phyloP scores from a whole-genome alignment of 2,113 vertebrate genomes.

The Pica pica region DNA sequence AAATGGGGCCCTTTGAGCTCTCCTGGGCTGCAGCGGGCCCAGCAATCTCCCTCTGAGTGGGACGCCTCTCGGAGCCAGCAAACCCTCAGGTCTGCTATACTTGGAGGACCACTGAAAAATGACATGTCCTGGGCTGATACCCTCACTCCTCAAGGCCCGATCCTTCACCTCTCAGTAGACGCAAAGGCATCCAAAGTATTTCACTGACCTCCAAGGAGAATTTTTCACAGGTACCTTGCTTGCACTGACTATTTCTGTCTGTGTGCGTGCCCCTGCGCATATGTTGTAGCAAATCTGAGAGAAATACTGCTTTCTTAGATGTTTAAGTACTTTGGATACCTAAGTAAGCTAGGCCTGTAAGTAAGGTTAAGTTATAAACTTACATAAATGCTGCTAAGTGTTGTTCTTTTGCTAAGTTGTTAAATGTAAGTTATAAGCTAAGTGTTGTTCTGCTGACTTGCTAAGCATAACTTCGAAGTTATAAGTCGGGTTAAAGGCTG shows the following conservation, averaged over 20 bases:
- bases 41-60: not conserved
- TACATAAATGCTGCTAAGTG: not conserved
- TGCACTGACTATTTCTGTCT: not conserved
- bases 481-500: not conserved
- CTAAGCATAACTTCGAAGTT: not conserved
- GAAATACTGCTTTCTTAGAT: not conserved
- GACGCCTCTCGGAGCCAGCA: not conserved
- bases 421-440: not conserved
- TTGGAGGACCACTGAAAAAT: not conserved
- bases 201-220: not conserved
- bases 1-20: not conserved
- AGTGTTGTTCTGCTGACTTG: not conserved
- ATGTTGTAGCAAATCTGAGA: not conserved
- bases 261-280: not conserved
- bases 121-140: fast-evolving
- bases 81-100: not conserved
- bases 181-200: not conserved
- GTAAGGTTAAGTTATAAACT: not conserved
- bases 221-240: not conserved
- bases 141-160: not conserved
- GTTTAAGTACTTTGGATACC: not conserved
- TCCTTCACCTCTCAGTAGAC: not conserved
- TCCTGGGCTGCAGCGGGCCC: fast-evolving
- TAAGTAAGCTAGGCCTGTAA: not conserved
- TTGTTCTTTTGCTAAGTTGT: not conserved